Conservation (phyloP, 2,113 vertebrate species). For the Ancistrus triradiatus region DNA sequence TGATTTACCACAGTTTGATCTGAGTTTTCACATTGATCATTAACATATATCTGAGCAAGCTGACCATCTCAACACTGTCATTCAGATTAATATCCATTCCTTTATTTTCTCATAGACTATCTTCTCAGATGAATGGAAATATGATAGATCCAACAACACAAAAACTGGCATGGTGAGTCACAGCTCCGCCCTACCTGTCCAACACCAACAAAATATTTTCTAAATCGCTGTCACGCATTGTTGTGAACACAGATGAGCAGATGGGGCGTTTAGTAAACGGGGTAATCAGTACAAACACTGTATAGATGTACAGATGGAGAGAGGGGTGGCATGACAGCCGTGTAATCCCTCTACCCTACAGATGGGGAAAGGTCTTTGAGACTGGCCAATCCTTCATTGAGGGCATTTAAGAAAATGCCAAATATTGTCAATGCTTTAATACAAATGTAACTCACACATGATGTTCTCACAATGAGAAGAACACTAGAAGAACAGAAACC, state of each 20-base stretch:
- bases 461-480: no score
- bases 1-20: background rate
- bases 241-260: background rate
- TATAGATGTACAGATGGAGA: constrained; percentile 54
- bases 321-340: constrained; percentile 26
- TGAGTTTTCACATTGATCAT: background rate
- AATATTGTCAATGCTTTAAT: background rate
- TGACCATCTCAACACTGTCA: no score
- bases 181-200: background rate
- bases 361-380: background rate
- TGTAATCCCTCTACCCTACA: constrained; percentile 45
- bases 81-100: no score
- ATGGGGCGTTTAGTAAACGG: constrained; percentile 21
- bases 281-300: constrained; percentile 44
- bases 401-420: background rate
- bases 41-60: background rate
- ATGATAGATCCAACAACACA: background rate
- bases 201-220: background rate
- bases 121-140: constrained; percentile 31
- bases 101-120: constrained; percentile 18
- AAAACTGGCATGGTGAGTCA: constrained; percentile 31
- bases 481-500: no score
- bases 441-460: no score
- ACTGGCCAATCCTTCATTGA: background rate
- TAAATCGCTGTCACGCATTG: background rate